These are phyloP conservation scores for Mesodorylaimus sp. DNA, from an alignment of 2,888 invertebrate genomes.

Conservation along the genomic window DNA sequence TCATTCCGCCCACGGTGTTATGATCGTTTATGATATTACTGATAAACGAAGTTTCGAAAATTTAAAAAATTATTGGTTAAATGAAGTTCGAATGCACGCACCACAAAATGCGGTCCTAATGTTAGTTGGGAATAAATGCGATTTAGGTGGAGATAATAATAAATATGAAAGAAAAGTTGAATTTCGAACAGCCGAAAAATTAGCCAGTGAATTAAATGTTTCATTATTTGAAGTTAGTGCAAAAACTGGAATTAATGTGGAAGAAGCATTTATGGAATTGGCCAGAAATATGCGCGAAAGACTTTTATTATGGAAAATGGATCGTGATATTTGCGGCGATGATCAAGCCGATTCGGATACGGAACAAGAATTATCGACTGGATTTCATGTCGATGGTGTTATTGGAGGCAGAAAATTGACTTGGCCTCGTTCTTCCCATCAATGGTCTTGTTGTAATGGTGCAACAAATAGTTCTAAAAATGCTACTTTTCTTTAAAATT, in stretches of 20 bases:
- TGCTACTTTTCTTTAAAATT: conserved; percentile 1
- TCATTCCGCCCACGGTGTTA: conserved; percentile 30
- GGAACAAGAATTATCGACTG: conserved; percentile 21
- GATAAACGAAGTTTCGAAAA: conserved; percentile 23
- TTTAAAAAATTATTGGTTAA: conserved; percentile 28
- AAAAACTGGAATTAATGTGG: conserved; percentile 28
- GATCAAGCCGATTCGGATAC: no score
- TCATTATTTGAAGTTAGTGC: conserved; percentile 28
- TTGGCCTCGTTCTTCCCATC: neutral
- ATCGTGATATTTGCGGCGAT: conserved; percentile 12
- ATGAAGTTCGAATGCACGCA: conserved; percentile 25
- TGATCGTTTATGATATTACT: conserved; percentile 28
- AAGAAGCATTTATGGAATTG: conserved; percentile 24
- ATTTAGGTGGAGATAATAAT: conserved; percentile 21
- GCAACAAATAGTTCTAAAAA: neutral
- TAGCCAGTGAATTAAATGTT: conserved; percentile 24
- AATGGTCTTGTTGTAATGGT: neutral
- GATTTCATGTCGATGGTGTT: conserved; percentile 30
- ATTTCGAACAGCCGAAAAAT: conserved; percentile 12
- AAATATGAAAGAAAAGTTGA: neutral
- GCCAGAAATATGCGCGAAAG: conserved; percentile 27
- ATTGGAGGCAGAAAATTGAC: no score
- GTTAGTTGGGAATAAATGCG: conserved; percentile 30
- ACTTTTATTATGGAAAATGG: conserved; percentile 11
- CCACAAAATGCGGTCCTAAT: conserved; percentile 29